Conservation (phyloP, 2,113 vertebrate genomes). For the Cyprinodon brontotheroides region DNA sequence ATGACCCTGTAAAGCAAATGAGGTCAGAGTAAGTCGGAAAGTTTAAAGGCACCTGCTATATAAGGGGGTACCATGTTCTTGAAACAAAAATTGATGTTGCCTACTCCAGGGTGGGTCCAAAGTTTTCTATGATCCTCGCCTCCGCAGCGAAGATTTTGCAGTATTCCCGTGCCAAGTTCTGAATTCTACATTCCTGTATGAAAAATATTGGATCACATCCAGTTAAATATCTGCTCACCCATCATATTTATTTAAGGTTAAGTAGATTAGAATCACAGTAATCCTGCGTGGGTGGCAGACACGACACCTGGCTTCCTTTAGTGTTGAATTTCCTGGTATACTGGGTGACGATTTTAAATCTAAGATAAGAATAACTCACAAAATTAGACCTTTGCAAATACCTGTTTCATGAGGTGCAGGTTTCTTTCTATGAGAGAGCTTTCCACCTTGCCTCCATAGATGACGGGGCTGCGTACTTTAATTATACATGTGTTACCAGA, state of each 20-base stretch:
- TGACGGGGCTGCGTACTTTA: constrained; percentile 87
- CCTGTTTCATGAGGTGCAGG: constrained; percentile 90
- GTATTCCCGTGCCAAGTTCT: constrained; percentile 95
- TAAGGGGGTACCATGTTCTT: background rate
- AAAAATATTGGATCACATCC: constrained; percentile 35
- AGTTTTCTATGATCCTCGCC: constrained; percentile 83
- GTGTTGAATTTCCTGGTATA: constrained; percentile 2
- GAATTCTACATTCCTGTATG: constrained; percentile 90
- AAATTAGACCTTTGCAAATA: constrained; percentile 50
- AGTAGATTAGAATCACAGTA: constrained; percentile 25
- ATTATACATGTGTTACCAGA: constrained; percentile 90
- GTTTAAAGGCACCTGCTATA: background rate
- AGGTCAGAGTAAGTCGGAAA: background rate
- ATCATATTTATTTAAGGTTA: constrained; percentile 8
- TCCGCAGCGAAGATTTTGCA: constrained; percentile 96
- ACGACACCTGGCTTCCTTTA: constrained; percentile 15
- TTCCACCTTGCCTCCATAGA: constrained; percentile 89
- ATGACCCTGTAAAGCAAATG: constrained; percentile 82
- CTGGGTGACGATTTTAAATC: background rate
- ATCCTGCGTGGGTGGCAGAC: constrained; percentile 35
- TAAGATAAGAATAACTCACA: background rate
- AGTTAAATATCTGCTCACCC: constrained; percentile 29
- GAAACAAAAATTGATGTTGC: constrained; percentile 57
- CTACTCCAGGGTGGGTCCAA: constrained; percentile 91
- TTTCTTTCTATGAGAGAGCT: constrained; percentile 88